Evolutionary conservation across 2,888 invertebrate species (phyloP), one percentile per base, ranked within the genome.

Genomic region (Leptura quadrifasciata): DNA sequence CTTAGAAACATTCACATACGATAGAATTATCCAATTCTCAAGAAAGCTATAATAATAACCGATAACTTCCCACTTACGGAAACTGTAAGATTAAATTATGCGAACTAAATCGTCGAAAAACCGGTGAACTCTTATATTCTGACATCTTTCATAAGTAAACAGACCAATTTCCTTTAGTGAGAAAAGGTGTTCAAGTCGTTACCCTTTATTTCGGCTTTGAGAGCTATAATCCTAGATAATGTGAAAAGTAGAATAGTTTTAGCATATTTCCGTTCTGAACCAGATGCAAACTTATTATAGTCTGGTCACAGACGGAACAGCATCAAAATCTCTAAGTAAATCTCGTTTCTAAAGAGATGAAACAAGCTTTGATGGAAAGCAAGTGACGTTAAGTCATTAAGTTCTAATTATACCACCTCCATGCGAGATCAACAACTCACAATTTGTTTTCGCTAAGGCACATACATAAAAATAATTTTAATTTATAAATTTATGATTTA

Each of bases 171-270:
- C 57, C 57, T 55, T 24, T 18, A 6, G 9, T 17, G 27, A 24
- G 4, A 57, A 55, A 57, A 55, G 18, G 68, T 57, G 52, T 31
- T 57, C 55, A 10, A 3, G 35, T 35, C 57, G 35, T 68, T 68
- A 68, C 31, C 57, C 57, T 54, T 55, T 68, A 68, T n/a, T 47
- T 47, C 15, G 47, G 47, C 39, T 35, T 63, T 63, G 63, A 63
- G 39, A 63, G 63, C 31, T 24, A 18, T 24, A 68, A 60, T 21
- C 69, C 58, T 10, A 31, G 68, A 65, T 70, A 70, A 70, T 70
- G 35, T 47, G 69, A 47, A 60, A 60, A 60, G 58, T 39, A 31
- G 27, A 70, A 70, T 70, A 55, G 21, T 15, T 20, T 70, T 70
- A 39, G 31, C 18, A 70, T 70, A 55, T 58, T 55, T 27, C 52